Evolutionary conservation across 2,113 vertebrate species (phyloP), one percentile per base, ranked within the genome.

Genomic region (Gallinago undulata): DNA sequence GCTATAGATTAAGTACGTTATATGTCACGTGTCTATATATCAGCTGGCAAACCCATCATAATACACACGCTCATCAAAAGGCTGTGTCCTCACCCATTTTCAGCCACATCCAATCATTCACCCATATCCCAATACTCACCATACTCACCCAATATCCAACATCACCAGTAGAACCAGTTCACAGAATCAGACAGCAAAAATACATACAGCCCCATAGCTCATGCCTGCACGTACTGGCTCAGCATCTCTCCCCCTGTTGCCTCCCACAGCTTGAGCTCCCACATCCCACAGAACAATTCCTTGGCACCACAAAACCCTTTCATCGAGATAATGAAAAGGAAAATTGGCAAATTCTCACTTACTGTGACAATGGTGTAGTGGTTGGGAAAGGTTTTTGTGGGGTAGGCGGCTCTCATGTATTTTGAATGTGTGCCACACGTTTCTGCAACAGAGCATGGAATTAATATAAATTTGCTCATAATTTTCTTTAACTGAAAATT

Each of bases 371-470:
- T 98, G 66, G 98, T 99, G 84, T 99, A 99, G 97, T 99, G 99
- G 96, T 99, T 99, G 68, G 99, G 99, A 77, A 99, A 99, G 47
- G 99, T 99, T 98, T 99, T 99, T 69, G 99, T 99, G 24, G 99
- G 99, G 94, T 99, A 99, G 68, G 90, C 97, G 76, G 99, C 96
- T 97, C 99, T 98, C 98, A 99, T 98, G 80, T 99, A 98, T 43
- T 98, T 97, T 5, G 99, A 97, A 87, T 99, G 98, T 31, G 98
- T 98, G 82, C 99, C 99, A 94, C 97, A 98, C 6, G 87, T 98
- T 97, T 98, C 99, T 99, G 98, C 53, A 98, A 98, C 43, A 97
- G 84, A 98, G 51, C 31, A 93, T 3, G 55, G 23, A 81, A 67
- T 95, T 70, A 81, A 95, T 73, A 96, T 16, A 72, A 19, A 31